Base-by-base conservation (phyloP, 2,888 invertebrate species). In the Oscheius sp. region DNA sequence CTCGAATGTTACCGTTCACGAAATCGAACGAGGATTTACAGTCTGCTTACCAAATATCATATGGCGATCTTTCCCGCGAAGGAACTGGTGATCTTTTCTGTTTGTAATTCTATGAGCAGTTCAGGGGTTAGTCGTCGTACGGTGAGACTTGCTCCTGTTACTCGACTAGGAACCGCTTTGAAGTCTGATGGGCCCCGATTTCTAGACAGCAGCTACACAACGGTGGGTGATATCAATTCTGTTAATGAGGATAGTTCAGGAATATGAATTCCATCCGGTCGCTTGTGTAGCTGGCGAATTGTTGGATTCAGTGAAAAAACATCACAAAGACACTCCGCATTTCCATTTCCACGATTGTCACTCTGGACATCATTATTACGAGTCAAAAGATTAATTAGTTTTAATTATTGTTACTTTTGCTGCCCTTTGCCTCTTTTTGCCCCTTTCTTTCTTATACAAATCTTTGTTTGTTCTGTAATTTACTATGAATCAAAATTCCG, bases 261-360 rank as follows among this genome's bases (percentile, higher is more conserved):
- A 84, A 9, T 84, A 68, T 59, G 75, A 75, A 18, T 72, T 76
- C 46, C 70, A 73, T 21, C 79, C 80, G 0, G 79, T 76, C n/a
- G 78, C 73, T 0, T 86, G 86, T 41, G 75, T 82, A 16, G 86
- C 86, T 1, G 85, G 84, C 7, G 86, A 86, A 59, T 75, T 86
- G 16, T 49, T 86, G 12, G 83, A 83, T 18, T 81, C 82, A 0
- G 63, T 83, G 1, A 73, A 77, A 41, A 68, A 75, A 25, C 77
- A 83, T 46, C 76, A 80, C 49, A 27, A 53, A 0, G 72, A 76
- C 29, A 82, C 84, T 0, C 64, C 55, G n/a, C 78, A 79, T 71
- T 85, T 81, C 61, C 55, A 79, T 29, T 82, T 82, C 59, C 70
- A 76, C n/a, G 59, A 71, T 6, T 70, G 73, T 35, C 70, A 80